phyloP scores from a whole-genome alignment of 2,113 vertebrate species.

The Spermophilus dauricus region DNA sequence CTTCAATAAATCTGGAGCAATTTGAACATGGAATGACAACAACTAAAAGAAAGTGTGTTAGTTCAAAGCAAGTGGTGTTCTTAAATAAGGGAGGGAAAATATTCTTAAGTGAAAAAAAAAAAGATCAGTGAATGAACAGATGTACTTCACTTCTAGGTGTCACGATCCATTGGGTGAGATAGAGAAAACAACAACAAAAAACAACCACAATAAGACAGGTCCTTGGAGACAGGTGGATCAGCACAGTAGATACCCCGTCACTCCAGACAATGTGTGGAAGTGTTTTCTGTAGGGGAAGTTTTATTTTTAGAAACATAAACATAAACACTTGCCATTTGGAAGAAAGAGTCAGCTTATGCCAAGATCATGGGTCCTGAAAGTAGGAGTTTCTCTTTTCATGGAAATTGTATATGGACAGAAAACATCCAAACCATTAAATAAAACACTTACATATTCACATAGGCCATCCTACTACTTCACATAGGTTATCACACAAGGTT shows the following conservation, averaged over 20 bases:
- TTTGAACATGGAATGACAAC: not conserved
- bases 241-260: not conserved
- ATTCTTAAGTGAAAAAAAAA: constrained; percentile 11
- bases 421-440: not conserved
- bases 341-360: not conserved
- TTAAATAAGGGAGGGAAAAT: not conserved
- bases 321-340: not conserved
- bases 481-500: not conserved
- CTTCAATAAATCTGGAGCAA: not conserved
- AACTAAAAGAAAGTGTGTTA: not conserved
- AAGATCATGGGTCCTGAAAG: not conserved
- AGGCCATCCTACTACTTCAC: not conserved
- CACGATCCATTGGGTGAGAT: not conserved
- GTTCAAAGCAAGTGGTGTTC: not conserved
- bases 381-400: not conserved
- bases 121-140: not conserved
- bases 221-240: not conserved
- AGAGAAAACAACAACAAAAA: not conserved
- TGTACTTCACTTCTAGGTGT: not conserved
- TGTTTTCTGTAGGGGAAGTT: not conserved
- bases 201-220: not conserved
- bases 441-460: not conserved
- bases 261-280: not conserved
- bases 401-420: not conserved
- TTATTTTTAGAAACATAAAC: not conserved